Base-by-base conservation (phyloP, 2,888 invertebrate genomes). In the Platycheirus albimanus region DNA sequence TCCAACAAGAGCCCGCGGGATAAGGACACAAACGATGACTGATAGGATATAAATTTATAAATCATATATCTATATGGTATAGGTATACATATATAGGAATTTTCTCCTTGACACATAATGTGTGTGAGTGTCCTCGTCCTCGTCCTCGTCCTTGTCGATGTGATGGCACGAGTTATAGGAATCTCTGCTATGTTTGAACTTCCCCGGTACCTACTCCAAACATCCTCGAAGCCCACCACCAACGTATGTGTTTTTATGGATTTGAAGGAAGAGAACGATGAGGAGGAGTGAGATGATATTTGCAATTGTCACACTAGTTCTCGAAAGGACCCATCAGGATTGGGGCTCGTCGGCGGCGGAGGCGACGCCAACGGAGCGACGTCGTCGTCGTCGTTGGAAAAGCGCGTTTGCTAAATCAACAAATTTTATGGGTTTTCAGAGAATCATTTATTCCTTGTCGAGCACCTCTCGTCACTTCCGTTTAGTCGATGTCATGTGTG, bases 321-420 rank as follows among this genome's bases (percentile, higher is more conserved):
- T 6, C 6, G n/a, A 3, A 45, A 45, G 11, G 17, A 41, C n/a
- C 38, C 10, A 8, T 13, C 3, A 3, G 13, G 17, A 41, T 41
- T 41, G 24, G 28, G 45, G 30, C 19, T 45, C 30, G n/a, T 33
- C 8, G 63, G 56, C 63, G 63, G 69, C 5, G n/a, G n/a, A n/a
- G n/a, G n/a, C n/a, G n/a, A n/a, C n/a, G n/a, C n/a, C n/a, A n/a
- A n/a, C n/a, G n/a, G n/a, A n/a, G n/a, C n/a, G n/a, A n/a, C n/a
- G n/a, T 45, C 30, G n/a, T 33, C 8, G 63, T 49, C 63, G 63
- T 64, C 5, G 56, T 20, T 77, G 61, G 49, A 61, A 83, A 83
- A 78, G 78, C 72, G 83, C 72, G 78, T 83, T 83, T 69, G 83
- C 63, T 78, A 78, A 74, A 83, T 78, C 78, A 83, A 78, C 72